Percentiles rank a stretch among this genome's conserved stretches.
These are phyloP conservation scores for Thumatha senex DNA, from an alignment of 2,888 invertebrate species.

Conservation along the genomic window DNA sequence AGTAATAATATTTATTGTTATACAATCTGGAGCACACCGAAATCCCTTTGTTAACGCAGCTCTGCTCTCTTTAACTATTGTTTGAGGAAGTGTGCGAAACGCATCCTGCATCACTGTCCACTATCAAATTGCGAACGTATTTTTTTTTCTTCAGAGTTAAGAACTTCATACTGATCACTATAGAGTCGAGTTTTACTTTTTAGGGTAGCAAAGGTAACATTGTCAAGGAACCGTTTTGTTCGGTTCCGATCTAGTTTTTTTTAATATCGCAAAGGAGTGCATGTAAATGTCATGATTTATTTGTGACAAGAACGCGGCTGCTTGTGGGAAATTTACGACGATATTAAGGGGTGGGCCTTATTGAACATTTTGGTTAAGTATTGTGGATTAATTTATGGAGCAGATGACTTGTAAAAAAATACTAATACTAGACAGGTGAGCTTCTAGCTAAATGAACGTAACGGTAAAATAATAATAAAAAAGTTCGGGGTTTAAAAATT, in stretches of 20 bases:
- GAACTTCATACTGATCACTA: constrained; percentile 8
- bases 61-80: constrained; percentile 42
- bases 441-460: constrained; percentile 19
- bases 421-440: constrained; percentile 23
- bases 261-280: constrained; percentile 34
- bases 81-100: constrained; percentile 75
- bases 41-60: constrained; percentile 55
- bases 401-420: constrained; percentile 40
- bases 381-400: constrained; percentile 51
- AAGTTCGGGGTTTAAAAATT: neutral
- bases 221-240: constrained; percentile 37
- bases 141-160: neutral
- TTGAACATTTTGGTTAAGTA: constrained; percentile 57
- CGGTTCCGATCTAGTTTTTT: constrained; percentile 68
- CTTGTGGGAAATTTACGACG: constrained; percentile 80
- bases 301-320: constrained; percentile 71
- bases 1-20: constrained; percentile 72
- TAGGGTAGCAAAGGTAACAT: constrained; percentile 23
- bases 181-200: constrained; percentile 26
- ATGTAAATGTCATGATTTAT: constrained; percentile 76
- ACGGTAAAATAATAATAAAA: constrained; percentile 1
- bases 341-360: constrained; percentile 63
- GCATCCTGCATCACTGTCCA: constrained; percentile 36
- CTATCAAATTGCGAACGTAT: constrained; percentile 12
- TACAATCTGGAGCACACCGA: constrained; percentile 67